Evolutionary conservation across 2,797 vertebrate species (phyloP).

Genomic region (Sebastes minor): DNA sequence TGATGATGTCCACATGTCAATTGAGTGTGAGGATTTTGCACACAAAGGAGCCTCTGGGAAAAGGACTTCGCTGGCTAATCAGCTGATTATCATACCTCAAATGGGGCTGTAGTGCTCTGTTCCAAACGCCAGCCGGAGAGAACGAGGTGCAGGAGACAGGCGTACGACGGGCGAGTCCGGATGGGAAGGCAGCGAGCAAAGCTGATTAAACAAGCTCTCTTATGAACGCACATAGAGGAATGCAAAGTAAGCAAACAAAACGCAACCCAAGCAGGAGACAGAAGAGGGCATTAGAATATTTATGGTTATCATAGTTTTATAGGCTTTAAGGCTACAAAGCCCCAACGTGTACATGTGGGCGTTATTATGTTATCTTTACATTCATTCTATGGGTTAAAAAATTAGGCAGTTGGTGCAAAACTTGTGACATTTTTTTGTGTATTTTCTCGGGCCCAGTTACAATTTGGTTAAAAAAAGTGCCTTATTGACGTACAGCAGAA

Average conservation of each 20-base stretch:
- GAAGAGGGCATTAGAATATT: slow-evolving; percentile 66
- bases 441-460: background rate
- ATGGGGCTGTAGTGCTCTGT: slow-evolving; percentile 89
- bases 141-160: slow-evolving; percentile 73
- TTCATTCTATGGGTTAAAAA: background rate
- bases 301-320: slow-evolving; percentile 48
- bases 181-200: slow-evolving; percentile 61
- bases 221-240: slow-evolving; percentile 72
- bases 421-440: background rate
- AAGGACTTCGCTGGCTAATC: slow-evolving; percentile 99
- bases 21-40: slow-evolving; percentile 99
- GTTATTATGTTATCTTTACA: background rate
- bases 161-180: slow-evolving; percentile 74
- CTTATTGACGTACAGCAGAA: background rate
- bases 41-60: slow-evolving; percentile 99
- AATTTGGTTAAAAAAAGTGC: background rate
- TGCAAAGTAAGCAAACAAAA: slow-evolving; percentile 80
- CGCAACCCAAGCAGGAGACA: slow-evolving; percentile 63
- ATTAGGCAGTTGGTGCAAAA: background rate
- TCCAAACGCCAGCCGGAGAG: slow-evolving; percentile 83
- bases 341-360: slow-evolving; percentile 4
- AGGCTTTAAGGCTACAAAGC: background rate
- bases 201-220: slow-evolving; percentile 74
- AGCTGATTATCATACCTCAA: slow-evolving; percentile 99
- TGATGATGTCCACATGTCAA: slow-evolving; percentile 99